phyloP scores from a whole-genome alignment of 2,797 vertebrate species.

The Dallia pectoralis region DNA sequence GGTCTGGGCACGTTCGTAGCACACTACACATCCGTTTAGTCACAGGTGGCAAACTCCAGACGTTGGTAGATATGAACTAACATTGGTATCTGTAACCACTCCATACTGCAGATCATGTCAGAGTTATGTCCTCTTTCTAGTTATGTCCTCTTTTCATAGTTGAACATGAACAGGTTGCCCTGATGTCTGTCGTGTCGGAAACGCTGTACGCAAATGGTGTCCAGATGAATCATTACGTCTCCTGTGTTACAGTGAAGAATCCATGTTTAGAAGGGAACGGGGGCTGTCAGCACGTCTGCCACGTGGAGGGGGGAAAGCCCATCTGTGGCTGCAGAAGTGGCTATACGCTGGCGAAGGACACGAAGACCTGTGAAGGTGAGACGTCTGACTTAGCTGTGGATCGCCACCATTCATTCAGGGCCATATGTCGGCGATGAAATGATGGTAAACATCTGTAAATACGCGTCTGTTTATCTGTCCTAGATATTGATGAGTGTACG shows the following conservation, averaged over 20 bases:
- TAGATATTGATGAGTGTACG: slow-evolving; percentile 90
- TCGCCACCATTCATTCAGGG: neutral
- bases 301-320: slow-evolving; percentile 63
- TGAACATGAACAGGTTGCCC: slow-evolving; percentile 49
- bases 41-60: too few relatives aligned
- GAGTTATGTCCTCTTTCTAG: too few relatives aligned
- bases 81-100: too few relatives aligned
- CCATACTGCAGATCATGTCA: too few relatives aligned
- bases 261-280: slow-evolving; percentile 81
- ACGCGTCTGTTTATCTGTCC: slow-evolving; percentile 28
- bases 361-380: slow-evolving; percentile 83
- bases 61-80: too few relatives aligned
- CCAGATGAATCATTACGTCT: neutral
- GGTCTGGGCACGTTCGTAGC: too few relatives aligned
- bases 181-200: slow-evolving; percentile 45
- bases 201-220: neutral
- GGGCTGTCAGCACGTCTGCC: slow-evolving; percentile 87
- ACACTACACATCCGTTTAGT: too few relatives aligned
- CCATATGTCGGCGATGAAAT: neutral
- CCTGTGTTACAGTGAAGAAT: slow-evolving; percentile 75
- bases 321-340: slow-evolving; percentile 82
- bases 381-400: neutral
- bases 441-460: slow-evolving; percentile 3
- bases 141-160: slow-evolving; percentile 54
- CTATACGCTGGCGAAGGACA: slow-evolving; percentile 77